phyloP scores from a whole-genome alignment of 2,888 invertebrate species.

The Dasysyrphus albostriatus region DNA sequence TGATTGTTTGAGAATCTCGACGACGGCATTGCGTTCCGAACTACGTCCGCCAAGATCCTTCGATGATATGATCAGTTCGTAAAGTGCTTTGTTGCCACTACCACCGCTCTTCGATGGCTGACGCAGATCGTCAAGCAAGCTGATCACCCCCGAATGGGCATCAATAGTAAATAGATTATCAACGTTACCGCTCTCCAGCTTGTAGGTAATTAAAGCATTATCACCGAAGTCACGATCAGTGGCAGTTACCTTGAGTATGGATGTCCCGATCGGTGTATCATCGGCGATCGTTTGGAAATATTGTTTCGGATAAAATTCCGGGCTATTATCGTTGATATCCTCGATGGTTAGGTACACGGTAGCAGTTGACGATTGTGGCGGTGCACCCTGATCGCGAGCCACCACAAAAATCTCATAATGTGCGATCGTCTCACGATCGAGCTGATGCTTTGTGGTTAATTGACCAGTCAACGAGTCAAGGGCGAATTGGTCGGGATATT shows the following conservation, averaged over 20 bases:
- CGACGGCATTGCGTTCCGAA: slow-evolving; percentile 89
- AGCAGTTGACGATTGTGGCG: slow-evolving; percentile 95
- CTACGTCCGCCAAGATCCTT: slow-evolving; percentile 91
- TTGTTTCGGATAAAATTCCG: slow-evolving; percentile 94
- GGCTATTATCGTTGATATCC: slow-evolving; percentile 96
- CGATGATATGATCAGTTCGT: slow-evolving; percentile 90
- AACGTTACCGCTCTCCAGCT: slow-evolving; percentile 91
- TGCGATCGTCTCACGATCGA: slow-evolving; percentile 93
- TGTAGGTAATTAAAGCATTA: slow-evolving; percentile 92
- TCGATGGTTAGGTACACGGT: slow-evolving; percentile 91
- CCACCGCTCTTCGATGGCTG: slow-evolving; percentile 81
- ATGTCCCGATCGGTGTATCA: slow-evolving; percentile 84
- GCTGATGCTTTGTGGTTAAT: slow-evolving; percentile 89
- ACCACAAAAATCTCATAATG: slow-evolving; percentile 93
- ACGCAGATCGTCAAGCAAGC: slow-evolving; percentile 87
- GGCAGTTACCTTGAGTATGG: slow-evolving; percentile 90
- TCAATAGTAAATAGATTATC: slow-evolving; percentile 93
- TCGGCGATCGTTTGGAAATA: slow-evolving; percentile 92
- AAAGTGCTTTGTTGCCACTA: slow-evolving; percentile 86
- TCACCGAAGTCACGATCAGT: slow-evolving; percentile 94
- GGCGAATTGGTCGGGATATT: slow-evolving; percentile 93
- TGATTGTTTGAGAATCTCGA: slow-evolving; percentile 91
- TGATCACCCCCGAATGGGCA: slow-evolving; percentile 90
- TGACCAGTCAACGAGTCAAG: slow-evolving; percentile 94
- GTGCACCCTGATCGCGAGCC: slow-evolving; percentile 96